A percentile compares a stretch with the other conserved stretches of the same genome.
Evolutionary conservation across 2,888 invertebrate genomes (phyloP).

Genomic region (Leuctra nigra): DNA sequence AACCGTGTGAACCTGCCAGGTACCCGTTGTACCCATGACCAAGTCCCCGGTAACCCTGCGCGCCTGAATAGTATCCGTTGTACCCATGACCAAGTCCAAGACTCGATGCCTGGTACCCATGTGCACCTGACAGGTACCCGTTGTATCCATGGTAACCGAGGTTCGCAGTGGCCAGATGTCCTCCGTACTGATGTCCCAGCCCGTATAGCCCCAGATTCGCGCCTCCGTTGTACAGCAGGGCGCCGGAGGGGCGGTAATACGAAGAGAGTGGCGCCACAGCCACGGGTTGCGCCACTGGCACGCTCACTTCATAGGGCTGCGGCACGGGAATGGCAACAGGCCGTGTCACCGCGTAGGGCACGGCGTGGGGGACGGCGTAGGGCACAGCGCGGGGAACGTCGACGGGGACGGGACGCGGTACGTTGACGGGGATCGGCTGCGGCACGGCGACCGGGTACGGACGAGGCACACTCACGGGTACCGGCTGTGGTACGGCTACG

Average conservation of each 20-base stretch:
- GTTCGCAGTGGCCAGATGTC: no score
- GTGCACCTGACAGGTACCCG: no score
- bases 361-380: constrained; percentile 48
- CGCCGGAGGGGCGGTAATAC: constrained; percentile 28
- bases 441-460: constrained; percentile 44
- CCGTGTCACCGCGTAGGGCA: constrained; percentile 48
- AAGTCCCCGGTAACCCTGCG: no score
- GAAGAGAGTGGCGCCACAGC: constrained; percentile 43
- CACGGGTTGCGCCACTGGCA: constrained; percentile 48
- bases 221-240: no score
- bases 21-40: no score
- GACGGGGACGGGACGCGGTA: constrained; percentile 45
- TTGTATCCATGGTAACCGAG: no score
- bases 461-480: constrained; percentile 45
- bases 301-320: constrained; percentile 47
- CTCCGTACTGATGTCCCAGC: no score
- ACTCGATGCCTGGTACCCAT: no score
- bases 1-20: no score
- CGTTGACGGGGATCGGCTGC: constrained; percentile 38
- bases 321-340: constrained; percentile 47
- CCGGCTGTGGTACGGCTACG: constrained; percentile 32
- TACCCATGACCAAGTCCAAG: no score
- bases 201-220: no score
- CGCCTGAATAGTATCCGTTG: no score
- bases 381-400: constrained; percentile 43